phyloP scores from a whole-genome alignment of 2,797 vertebrate species.

The Xiphorhynchus erythropygius region DNA sequence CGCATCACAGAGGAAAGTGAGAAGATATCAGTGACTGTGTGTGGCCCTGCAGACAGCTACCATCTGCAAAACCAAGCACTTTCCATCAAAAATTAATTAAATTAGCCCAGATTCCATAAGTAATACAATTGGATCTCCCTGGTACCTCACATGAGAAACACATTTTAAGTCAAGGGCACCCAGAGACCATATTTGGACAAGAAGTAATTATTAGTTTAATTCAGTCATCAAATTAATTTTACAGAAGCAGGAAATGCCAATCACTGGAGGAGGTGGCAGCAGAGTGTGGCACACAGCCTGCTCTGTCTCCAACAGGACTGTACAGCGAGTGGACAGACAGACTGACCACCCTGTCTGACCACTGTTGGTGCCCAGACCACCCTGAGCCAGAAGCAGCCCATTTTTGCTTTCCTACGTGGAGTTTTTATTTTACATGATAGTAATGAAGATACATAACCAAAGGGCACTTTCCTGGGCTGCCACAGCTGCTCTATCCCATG shows the following conservation, averaged over 20 bases:
- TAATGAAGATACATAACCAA: fast-evolving
- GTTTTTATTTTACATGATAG: fast-evolving
- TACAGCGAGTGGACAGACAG: background rate
- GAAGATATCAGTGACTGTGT: slow-evolving; percentile 46
- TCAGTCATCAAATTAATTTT: slow-evolving; percentile 42
- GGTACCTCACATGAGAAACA: slow-evolving; percentile 37
- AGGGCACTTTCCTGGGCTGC: background rate
- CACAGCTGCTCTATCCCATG: fast-evolving
- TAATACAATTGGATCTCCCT: slow-evolving; percentile 43
- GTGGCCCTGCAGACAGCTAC: slow-evolving; percentile 69
- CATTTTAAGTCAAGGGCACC: background rate
- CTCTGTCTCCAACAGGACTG: background rate
- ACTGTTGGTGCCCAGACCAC: background rate
- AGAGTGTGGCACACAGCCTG: background rate
- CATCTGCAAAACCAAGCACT: slow-evolving; percentile 81
- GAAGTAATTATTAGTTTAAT: slow-evolving; percentile 56
- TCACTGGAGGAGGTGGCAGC: background rate
- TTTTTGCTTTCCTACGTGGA: background rate
- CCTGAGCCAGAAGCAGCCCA: background rate
- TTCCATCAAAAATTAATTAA: slow-evolving; percentile 86
- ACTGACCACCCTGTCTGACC: fast-evolving
- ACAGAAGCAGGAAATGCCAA: background rate
- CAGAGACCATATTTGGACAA: slow-evolving; percentile 31
- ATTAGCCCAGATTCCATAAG: slow-evolving; percentile 80
- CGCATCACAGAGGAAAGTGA: slow-evolving; percentile 80